phyloP scores from a whole-genome alignment of 2,888 invertebrate species.

The Polydrusus tereticollis region DNA sequence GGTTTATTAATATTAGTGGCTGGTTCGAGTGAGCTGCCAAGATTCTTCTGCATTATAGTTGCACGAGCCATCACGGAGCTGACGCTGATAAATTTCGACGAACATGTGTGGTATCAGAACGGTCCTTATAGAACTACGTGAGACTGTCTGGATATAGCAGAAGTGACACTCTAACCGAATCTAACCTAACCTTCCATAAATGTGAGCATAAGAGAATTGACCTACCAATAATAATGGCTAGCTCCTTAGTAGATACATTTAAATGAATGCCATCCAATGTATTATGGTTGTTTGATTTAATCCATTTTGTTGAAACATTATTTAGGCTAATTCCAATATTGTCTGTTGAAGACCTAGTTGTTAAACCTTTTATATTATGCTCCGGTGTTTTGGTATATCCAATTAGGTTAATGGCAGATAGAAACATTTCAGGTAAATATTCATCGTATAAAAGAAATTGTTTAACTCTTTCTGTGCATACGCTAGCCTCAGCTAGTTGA shows the following conservation, averaged over 20 bases:
- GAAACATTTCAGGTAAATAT: slow-evolving; percentile 40
- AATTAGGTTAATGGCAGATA: not conserved
- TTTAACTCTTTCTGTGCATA: slow-evolving; percentile 66
- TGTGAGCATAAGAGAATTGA: too few species aligned
- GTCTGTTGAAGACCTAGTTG: not conserved
- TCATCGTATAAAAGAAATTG: slow-evolving; percentile 70
- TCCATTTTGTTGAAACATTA: slow-evolving; percentile 78
- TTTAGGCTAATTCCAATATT: slow-evolving; percentile 47
- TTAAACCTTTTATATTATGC: not conserved
- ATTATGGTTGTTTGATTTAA: slow-evolving; percentile 54
- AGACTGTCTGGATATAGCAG: too few species aligned
- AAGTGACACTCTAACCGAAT: too few species aligned
- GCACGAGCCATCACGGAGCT: too few species aligned
- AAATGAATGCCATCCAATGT: slow-evolving; percentile 74
- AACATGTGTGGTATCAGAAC: too few species aligned
- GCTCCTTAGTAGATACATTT: slow-evolving; percentile 72
- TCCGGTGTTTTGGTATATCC: not conserved
- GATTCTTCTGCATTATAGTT: too few species aligned
- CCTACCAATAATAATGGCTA: slow-evolving; percentile 72
- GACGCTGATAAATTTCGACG: too few species aligned
- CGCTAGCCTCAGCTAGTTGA: slow-evolving; percentile 76
- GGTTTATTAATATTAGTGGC: too few species aligned
- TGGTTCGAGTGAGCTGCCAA: too few species aligned
- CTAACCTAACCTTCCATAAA: too few species aligned
- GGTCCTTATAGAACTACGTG: too few species aligned